These are phyloP conservation scores for Tiliqua scincoides DNA, from an alignment of 2,113 vertebrate species.

Conservation along the genomic window DNA sequence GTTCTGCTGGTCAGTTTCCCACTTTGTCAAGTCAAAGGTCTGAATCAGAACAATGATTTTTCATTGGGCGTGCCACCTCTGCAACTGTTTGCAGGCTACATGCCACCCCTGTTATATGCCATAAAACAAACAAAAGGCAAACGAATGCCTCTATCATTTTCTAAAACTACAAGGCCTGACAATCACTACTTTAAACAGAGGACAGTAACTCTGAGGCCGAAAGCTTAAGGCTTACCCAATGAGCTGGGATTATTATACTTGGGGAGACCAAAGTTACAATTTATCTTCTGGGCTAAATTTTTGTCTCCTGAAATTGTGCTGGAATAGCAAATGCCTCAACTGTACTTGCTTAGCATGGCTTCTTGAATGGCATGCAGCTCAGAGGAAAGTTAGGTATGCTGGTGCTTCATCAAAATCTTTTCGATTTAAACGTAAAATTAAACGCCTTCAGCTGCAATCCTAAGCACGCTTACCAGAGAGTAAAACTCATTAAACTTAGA, in stretches of 20 bases:
- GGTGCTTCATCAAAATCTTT: background rate
- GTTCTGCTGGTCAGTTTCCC: background rate
- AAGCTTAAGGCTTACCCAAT: background rate
- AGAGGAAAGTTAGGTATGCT: background rate
- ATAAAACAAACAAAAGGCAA: background rate
- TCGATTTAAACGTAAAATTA: too few relatives aligned
- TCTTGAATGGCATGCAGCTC: conserved; percentile 21
- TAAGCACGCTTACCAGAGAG: too few relatives aligned
- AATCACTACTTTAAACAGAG: background rate
- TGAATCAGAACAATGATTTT: background rate
- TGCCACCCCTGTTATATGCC: background rate
- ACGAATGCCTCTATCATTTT: too few relatives aligned
- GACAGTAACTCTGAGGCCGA: background rate
- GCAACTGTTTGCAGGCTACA: background rate
- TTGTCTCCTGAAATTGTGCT: conserved; percentile 7
- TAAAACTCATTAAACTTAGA: too few relatives aligned
- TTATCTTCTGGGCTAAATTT: background rate
- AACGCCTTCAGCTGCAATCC: too few relatives aligned
- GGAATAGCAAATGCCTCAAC: conserved; percentile 16
- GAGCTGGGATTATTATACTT: background rate
- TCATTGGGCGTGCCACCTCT: background rate
- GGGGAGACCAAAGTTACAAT: background rate
- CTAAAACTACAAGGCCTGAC: background rate
- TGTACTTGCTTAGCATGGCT: background rate
- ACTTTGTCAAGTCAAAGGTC: conserved; percentile 33